Percentiles rank a stretch among this genome's conserved stretches.
phyloP scores from a whole-genome alignment of 35 echinoderm and acorn worm species.

The Amphiura filiformis region DNA sequence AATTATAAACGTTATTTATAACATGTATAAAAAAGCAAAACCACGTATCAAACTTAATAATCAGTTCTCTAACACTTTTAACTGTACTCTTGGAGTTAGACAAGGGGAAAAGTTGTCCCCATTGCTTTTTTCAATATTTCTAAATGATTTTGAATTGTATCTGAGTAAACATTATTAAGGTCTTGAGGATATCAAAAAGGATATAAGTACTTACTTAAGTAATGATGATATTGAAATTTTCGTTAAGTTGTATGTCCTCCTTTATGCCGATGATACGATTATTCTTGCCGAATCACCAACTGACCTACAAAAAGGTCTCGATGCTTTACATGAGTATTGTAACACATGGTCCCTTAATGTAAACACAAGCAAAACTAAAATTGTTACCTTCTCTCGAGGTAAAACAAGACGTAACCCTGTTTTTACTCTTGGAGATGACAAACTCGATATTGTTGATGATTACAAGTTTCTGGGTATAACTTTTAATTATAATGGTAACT shows the following conservation, averaged over 20 bases:
- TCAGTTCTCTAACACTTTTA: background rate
- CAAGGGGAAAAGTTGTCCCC: slow-evolving; percentile 5
- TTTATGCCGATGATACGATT: slow-evolving; percentile 9
- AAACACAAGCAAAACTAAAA: no score
- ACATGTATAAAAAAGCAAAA: slow-evolving; percentile 24
- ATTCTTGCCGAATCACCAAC: no score
- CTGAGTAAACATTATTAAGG: background rate
- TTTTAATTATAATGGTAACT: no score
- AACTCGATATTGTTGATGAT: no score
- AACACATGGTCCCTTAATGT: no score
- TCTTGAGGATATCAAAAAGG: background rate
- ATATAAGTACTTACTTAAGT: no score
- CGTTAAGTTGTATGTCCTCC: background rate
- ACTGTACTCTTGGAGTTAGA: background rate
- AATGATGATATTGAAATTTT: slow-evolving; percentile 24
- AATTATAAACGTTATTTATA: background rate
- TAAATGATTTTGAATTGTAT: slow-evolving; percentile 3
- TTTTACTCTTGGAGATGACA: no score
- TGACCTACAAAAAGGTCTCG: no score
- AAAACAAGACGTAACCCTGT: no score
- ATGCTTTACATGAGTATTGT: no score
- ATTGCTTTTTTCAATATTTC: slow-evolving; percentile 9
- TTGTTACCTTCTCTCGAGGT: no score
- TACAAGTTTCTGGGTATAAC: no score
- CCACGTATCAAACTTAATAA: background rate